These are phyloP conservation scores for Epinotia nisella DNA, from an alignment of 2,888 invertebrate species.

Conservation along the genomic window DNA sequence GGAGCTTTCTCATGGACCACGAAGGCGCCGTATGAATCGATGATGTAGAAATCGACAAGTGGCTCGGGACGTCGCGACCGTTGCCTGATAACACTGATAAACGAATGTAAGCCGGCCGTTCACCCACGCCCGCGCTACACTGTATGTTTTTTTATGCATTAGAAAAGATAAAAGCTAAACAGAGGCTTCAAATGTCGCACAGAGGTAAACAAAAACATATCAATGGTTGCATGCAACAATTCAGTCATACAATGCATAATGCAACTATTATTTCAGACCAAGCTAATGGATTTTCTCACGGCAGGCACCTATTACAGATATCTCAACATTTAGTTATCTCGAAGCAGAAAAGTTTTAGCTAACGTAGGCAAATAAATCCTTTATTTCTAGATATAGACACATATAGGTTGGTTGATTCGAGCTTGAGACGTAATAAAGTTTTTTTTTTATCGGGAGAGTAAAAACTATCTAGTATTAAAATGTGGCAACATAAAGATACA, in stretches of 20 bases:
- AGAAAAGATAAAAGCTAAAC: slow-evolving; percentile 48
- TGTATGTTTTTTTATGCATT: slow-evolving; percentile 63
- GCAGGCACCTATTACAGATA: slow-evolving; percentile 51
- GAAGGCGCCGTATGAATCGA: slow-evolving; percentile 31
- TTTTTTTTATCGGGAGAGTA: too few relatives aligned
- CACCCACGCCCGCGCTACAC: slow-evolving; percentile 80
- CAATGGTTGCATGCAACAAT: slow-evolving; percentile 55
- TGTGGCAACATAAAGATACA: not conserved
- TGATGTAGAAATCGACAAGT: slow-evolving; percentile 69
- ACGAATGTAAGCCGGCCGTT: slow-evolving; percentile 81
- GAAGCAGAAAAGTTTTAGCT: not conserved
- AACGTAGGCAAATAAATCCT: too few relatives aligned
- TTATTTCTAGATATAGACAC: too few relatives aligned
- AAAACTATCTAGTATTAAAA: not conserved
- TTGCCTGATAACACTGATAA: slow-evolving; percentile 67
- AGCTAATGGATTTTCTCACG: slow-evolving; percentile 64
- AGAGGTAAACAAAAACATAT: slow-evolving; percentile 12
- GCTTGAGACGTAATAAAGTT: too few relatives aligned
- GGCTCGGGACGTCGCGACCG: slow-evolving; percentile 70
- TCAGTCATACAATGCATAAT: slow-evolving; percentile 63
- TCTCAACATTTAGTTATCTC: slow-evolving; percentile 39
- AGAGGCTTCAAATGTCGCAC: slow-evolving; percentile 47
- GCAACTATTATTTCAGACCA: slow-evolving; percentile 59
- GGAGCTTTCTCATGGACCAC: slow-evolving; percentile 50
- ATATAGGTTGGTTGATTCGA: too few relatives aligned